Evolutionary conservation across 2,113 vertebrate species (phyloP), one percentile per base, ranked within the genome.

Genomic region (Seriola rivoliana): DNA sequence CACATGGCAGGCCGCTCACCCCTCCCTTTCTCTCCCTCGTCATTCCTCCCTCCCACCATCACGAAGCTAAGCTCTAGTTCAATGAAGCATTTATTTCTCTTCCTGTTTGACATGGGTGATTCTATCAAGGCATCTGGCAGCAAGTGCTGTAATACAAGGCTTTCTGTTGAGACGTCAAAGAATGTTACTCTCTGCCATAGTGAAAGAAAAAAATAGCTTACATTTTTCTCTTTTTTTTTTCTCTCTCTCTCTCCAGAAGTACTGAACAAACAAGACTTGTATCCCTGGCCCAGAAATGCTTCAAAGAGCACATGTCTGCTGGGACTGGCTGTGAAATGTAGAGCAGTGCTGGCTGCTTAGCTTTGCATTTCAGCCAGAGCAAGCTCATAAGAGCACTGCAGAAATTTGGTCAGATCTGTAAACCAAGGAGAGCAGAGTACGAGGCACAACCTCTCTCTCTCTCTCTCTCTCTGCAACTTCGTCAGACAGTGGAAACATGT

Each of bases 271-370:
- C 93, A 94, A 92, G 93, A 90, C 93, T 92, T 93, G 93, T 91
- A 94, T 94, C 94, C 89, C 93, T 94, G 93, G 94, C 94, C 94
- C 92, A 95, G 94, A 95, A 93, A 95, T 91, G 95, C 94, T 95
- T 95, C 94, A 95, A 95, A 95, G 94, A 94, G 92, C 90, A 92
- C 88, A 91, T 92, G 93, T 95, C 94, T 95, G 91, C 91, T 93
- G 94, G 94, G 94, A 95, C 91, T 89, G 89, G 88, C 90, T 95
- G 89, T 91, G 93, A 95, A 95, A 95, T 94, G 89, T 94, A 89
- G 94, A 95, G 90, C 92, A 92, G 89, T 67, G 90, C 93, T 92
- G 92, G 92, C 93, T 95, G 94, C 95, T 95, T 94, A 95, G 95
- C 92, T 94, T 89, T 95, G 94, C 94, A 93, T 93, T 94, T 95